Evolutionary conservation across 1,140 invertebrate genomes (phyloP).

Genomic region (Lineus longissimus): DNA sequence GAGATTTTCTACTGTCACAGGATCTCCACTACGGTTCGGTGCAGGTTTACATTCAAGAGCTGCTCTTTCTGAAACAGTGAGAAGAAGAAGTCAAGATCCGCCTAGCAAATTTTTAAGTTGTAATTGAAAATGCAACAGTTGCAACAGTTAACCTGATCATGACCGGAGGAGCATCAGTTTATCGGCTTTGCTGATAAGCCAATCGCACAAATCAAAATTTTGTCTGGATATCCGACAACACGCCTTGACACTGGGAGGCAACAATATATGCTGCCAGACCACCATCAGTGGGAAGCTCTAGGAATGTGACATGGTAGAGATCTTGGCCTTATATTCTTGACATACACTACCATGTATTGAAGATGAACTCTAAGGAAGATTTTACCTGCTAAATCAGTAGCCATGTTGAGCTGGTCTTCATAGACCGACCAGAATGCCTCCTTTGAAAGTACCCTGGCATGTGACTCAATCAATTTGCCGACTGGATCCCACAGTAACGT

Average conservation of each 20-base stretch:
- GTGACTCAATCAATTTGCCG: constrained; percentile 67
- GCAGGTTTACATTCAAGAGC: background rate
- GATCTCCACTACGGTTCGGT: background rate
- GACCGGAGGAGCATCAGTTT: no score
- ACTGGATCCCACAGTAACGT: constrained; percentile 83
- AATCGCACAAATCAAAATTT: no score
- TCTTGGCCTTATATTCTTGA: no score
- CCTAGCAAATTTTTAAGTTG: background rate
- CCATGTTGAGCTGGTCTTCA: constrained; percentile 60
- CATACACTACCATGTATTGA: no score
- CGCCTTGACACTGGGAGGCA: no score
- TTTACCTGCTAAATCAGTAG: constrained; percentile 44
- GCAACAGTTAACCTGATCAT: no score
- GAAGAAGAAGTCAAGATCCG: background rate
- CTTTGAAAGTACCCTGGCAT: constrained; percentile 64
- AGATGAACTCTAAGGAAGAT: constrained; percentile 11
- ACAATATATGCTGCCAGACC: no score
- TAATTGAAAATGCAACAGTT: background rate
- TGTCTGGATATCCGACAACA: no score
- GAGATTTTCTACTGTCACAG: constrained; percentile 1
- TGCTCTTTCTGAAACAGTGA: background rate
- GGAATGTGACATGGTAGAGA: no score
- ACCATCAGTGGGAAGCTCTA: no score
- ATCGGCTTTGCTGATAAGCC: no score
- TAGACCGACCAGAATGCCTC: constrained; percentile 77